These are phyloP conservation scores for Drosophila mauritiana DNA, from an alignment of 1,140 invertebrate species.

Conservation along the genomic window DNA sequence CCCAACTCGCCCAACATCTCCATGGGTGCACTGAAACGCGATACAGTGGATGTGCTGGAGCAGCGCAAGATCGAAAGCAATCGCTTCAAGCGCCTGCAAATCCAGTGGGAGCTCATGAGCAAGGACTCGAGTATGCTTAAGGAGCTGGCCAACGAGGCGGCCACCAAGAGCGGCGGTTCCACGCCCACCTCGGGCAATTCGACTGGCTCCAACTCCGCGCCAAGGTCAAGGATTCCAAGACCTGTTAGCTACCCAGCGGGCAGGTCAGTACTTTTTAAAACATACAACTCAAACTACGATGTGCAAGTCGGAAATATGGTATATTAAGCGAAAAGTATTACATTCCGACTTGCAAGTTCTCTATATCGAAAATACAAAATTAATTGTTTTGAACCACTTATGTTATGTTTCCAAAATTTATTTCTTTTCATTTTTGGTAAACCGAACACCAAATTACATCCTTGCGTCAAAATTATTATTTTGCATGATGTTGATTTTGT, in stretches of 20 bases:
- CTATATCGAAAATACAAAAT: background rate
- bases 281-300: background rate
- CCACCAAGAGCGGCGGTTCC: slow-evolving; percentile 83
- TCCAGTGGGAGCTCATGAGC: slow-evolving; percentile 93
- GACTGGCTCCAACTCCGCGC: slow-evolving; percentile 67
- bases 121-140: slow-evolving; percentile 85
- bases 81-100: slow-evolving; percentile 91
- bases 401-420: slow-evolving; percentile 45
- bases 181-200: slow-evolving; percentile 83
- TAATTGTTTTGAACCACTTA: slow-evolving; percentile 35
- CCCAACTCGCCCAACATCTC: slow-evolving; percentile 91
- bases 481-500: slow-evolving; percentile 60
- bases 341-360: background rate
- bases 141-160: slow-evolving; percentile 85
- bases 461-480: slow-evolving; percentile 41
- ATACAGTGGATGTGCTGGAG: slow-evolving; percentile 71
- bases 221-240: slow-evolving; percentile 89
- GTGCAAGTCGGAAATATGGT: background rate
- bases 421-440: slow-evolving; percentile 50
- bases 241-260: slow-evolving; percentile 87
- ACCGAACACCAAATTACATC: background rate
- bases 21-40: slow-evolving; percentile 75
- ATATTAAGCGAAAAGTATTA: background rate
- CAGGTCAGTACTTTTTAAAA: slow-evolving; percentile 72
- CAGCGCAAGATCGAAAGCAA: slow-evolving; percentile 84